Evolutionary conservation across 1,140 invertebrate genomes (phyloP), one percentile per base, ranked within the genome.

Genomic region (Zaprionus lachaisei): DNA sequence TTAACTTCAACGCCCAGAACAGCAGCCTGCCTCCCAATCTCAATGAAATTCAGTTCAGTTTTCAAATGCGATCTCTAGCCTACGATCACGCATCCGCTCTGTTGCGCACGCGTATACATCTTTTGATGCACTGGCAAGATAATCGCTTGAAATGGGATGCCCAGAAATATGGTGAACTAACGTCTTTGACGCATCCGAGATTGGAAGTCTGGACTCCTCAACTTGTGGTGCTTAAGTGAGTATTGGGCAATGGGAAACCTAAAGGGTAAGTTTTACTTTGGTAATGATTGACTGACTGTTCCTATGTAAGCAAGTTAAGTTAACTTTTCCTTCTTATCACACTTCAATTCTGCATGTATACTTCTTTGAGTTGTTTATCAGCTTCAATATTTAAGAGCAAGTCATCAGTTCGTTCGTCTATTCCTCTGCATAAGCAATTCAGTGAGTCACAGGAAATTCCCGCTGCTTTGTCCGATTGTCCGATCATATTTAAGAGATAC

Each of bases 81-180:
- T 92, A 89, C 47, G 77, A 92, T 38, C 83, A 80, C 20, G 44
- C 79, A 11, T 76, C 58, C 28, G 69, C 85, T 1, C 26, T 85
- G 54, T 31, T 92, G 5, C 60, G 65, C 7, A 79, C 91, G 1
- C 79, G 91, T 0, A 68, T 92, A 64, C 61, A 78, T 20, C 55
- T 92, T 0, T 34, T 80, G 26, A 47, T 92, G 85, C 74, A 87
- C 34, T 92, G 91, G 91, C 56, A 73, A 4, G 91, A 92, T 58
- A 5, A 38, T 0, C 72, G 83, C 0, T 41, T 92, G 7, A 9
- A 20, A 1, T 92, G 91, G 91, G 20, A 81, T 1, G 83, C 91
- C 1, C 38, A 74, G 4, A 68, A 70, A 1, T 87, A 55, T 60
- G 83, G 54, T 0, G 14, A 70, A 5, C 37, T 82, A 1, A 47